Conservation (phyloP, 2,888 invertebrate genomes). For the Icerya purchasi region DNA sequence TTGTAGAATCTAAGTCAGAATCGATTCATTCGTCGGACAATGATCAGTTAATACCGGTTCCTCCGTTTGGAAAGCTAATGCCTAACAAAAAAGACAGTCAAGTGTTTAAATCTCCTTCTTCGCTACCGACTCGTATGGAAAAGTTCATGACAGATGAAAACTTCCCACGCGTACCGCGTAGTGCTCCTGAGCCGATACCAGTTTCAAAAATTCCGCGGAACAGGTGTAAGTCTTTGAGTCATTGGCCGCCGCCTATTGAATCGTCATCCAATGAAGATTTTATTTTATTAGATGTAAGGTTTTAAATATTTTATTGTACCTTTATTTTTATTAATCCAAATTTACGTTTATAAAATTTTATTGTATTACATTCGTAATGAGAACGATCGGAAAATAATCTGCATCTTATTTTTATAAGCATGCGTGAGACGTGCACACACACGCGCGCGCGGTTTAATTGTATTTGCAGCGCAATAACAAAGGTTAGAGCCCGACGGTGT, state of each 20-base stretch:
- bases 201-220: background rate
- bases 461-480: too few relatives aligned
- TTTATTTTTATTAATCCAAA: too few relatives aligned
- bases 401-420: too few relatives aligned
- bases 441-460: too few relatives aligned
- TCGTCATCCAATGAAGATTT: background rate
- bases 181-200: background rate
- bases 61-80: slow-evolving; percentile 40
- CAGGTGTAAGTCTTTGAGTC: background rate
- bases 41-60: slow-evolving; percentile 34
- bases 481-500: too few relatives aligned
- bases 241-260: background rate
- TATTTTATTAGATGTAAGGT: background rate
- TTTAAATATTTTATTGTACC: too few relatives aligned
- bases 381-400: too few relatives aligned
- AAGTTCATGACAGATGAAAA: background rate
- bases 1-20: slow-evolving; percentile 39
- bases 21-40: slow-evolving; percentile 28
- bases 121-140: background rate
- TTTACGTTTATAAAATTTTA: too few relatives aligned
- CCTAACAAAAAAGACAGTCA: slow-evolving; percentile 15
- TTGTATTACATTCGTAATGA: too few relatives aligned
- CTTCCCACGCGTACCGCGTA: background rate
- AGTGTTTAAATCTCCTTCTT: background rate
- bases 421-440: too few relatives aligned